phyloP scores from a whole-genome alignment of 2,888 invertebrate genomes.

The Hemaris fuciformis region DNA sequence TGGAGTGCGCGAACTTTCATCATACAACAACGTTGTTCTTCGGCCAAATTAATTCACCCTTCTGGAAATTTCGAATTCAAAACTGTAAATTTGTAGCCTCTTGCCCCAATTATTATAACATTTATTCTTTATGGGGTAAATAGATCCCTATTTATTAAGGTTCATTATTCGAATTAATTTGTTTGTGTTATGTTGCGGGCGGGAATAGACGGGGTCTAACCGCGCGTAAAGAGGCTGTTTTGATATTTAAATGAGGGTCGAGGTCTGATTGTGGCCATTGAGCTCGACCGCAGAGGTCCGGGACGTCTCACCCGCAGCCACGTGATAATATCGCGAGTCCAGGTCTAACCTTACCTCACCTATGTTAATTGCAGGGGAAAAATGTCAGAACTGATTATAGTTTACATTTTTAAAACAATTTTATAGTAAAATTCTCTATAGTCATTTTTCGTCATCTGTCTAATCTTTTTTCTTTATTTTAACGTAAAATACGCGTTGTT shows the following conservation, averaged over 20 bases:
- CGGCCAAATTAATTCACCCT: slow-evolving; percentile 74
- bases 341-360: neutral
- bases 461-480: too few relatives aligned
- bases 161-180: slow-evolving; percentile 81
- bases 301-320: slow-evolving; percentile 1
- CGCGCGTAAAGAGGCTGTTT: slow-evolving; percentile 70
- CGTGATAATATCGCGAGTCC: neutral
- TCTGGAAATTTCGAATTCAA: slow-evolving; percentile 63
- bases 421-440: too few relatives aligned
- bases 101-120: slow-evolving; percentile 78
- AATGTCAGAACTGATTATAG: too few relatives aligned
- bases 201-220: slow-evolving; percentile 52
- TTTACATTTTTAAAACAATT: too few relatives aligned
- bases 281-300: slow-evolving; percentile 42
- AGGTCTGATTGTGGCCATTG: slow-evolving; percentile 68
- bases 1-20: slow-evolving; percentile 40
- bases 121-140: slow-evolving; percentile 80
- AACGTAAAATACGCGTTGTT: too few relatives aligned
- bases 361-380: neutral
- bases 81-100: slow-evolving; percentile 72
- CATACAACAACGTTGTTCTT: slow-evolving; percentile 53
- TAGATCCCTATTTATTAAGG: slow-evolving; percentile 79
- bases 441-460: too few relatives aligned
- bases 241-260: slow-evolving; percentile 79
- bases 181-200: slow-evolving; percentile 77